Conservation (phyloP, 1,140 invertebrate genomes). For the Galleria mellonella region DNA sequence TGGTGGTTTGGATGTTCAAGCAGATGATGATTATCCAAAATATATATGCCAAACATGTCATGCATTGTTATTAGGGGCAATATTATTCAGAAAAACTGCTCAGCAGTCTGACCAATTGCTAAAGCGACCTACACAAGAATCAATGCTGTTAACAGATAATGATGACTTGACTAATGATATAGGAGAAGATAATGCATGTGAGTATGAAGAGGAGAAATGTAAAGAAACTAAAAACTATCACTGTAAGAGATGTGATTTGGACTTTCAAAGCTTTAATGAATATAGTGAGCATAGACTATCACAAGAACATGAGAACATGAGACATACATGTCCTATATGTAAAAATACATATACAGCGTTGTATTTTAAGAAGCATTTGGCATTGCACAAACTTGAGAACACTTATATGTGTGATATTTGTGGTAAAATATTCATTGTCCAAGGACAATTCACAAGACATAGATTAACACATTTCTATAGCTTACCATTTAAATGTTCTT, state of each 20-base stretch:
- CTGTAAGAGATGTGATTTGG: conserved; percentile 23
- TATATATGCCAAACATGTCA: conserved; percentile 47
- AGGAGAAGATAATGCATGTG: conserved; percentile 6
- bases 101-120: conserved; percentile 49
- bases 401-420: conserved; percentile 58
- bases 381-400: conserved; percentile 30
- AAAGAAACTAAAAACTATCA: conserved; percentile 3
- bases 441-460: conserved; percentile 46
- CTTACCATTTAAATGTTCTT: conserved; percentile 50
- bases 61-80: conserved; percentile 42
- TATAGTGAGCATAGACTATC: conserved; percentile 36
- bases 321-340: conserved; percentile 40
- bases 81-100: conserved; percentile 43
- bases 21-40: conserved; percentile 43
- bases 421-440: conserved; percentile 51
- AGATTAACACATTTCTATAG: conserved; percentile 48
- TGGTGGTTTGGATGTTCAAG: conserved; percentile 33
- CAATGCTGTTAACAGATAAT: conserved; percentile 3
- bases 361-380: conserved; percentile 40
- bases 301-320: conserved; percentile 49
- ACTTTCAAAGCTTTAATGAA: conserved; percentile 19
- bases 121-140: conserved; percentile 18
- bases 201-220: conserved; percentile 5
- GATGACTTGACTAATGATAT: conserved; percentile 7
- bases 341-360: conserved; percentile 29